phyloP scores from a whole-genome alignment of 2,888 invertebrate species.

The Eumacrocentrus americanus region DNA sequence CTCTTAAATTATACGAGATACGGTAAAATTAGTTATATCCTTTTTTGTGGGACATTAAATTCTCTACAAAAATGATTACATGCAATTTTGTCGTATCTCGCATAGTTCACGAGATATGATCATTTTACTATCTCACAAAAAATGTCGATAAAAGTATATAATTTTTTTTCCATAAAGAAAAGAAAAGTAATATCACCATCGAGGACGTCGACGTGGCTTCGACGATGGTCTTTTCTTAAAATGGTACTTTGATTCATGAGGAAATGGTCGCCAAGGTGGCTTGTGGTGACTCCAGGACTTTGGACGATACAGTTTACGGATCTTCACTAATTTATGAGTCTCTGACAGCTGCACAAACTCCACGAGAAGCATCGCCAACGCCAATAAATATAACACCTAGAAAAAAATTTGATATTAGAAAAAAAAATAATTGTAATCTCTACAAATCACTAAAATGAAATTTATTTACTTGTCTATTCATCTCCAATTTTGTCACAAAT shows the following conservation, averaged over 20 bases:
- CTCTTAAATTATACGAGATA: too few relatives aligned
- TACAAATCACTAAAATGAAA: background rate
- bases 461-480: conserved; percentile 8
- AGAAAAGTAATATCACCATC: conserved; percentile 18
- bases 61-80: too few relatives aligned
- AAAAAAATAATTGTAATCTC: background rate
- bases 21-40: too few relatives aligned
- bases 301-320: conserved; percentile 42
- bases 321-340: conserved; percentile 40
- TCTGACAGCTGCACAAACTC: conserved; percentile 40
- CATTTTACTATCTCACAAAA: too few relatives aligned
- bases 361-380: conserved; percentile 35
- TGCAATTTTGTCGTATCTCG: too few relatives aligned
- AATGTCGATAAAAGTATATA: background rate
- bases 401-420: conserved; percentile 2
- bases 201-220: conserved; percentile 31
- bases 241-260: conserved; percentile 39
- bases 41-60: too few relatives aligned
- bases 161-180: conserved; percentile 34
- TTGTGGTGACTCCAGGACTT: conserved; percentile 34
- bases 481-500: background rate
- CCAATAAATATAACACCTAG: conserved; percentile 16
- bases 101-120: too few relatives aligned
- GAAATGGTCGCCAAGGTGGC: conserved; percentile 36
- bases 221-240: conserved; percentile 35